Percentiles rank a stretch among this genome's conserved stretches.
Evolutionary conservation across 1,140 invertebrate genomes (phyloP).

Genomic region (Bombus consobrinus): DNA sequence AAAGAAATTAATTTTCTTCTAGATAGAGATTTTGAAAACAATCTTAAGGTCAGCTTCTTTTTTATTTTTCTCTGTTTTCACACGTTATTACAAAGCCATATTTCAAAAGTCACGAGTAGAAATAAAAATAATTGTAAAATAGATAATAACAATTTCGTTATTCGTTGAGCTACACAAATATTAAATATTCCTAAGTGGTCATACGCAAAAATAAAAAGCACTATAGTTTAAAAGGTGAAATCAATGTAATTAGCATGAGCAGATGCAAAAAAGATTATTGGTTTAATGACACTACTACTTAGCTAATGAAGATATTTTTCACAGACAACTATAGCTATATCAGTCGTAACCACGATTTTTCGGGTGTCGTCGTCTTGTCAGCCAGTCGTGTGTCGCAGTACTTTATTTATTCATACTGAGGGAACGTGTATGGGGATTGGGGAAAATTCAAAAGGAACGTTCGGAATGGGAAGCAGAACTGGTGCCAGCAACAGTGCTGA

Average conservation of each 20-base stretch:
- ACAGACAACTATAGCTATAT: background rate
- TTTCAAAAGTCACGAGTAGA: no score
- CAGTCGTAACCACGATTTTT: background rate
- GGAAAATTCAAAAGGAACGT: constrained; percentile 73
- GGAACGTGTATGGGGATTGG: constrained; percentile 71
- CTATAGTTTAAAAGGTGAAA: no score
- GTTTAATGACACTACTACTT: background rate
- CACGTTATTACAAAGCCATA: background rate
- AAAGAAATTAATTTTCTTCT: background rate
- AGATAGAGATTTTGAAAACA: background rate
- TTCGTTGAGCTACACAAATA: no score
- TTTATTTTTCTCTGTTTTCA: background rate
- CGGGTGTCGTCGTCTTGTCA: constrained; percentile 18
- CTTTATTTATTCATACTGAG: constrained; percentile 81
- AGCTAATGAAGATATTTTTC: background rate
- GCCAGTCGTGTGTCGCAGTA: constrained; percentile 63
- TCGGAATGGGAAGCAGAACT: constrained; percentile 66
- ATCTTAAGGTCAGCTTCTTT: background rate
- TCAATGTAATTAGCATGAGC: no score
- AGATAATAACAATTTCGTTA: no score
- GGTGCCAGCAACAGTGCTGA: constrained; percentile 69
- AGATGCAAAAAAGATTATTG: background rate
- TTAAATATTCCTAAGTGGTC: no score
- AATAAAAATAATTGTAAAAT: no score
- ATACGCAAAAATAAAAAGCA: no score